Percentiles rank a stretch among this genome's conserved stretches.
Conservation (phyloP, 2,113 vertebrate genomes). For the Danionella cerebrum region DNA sequence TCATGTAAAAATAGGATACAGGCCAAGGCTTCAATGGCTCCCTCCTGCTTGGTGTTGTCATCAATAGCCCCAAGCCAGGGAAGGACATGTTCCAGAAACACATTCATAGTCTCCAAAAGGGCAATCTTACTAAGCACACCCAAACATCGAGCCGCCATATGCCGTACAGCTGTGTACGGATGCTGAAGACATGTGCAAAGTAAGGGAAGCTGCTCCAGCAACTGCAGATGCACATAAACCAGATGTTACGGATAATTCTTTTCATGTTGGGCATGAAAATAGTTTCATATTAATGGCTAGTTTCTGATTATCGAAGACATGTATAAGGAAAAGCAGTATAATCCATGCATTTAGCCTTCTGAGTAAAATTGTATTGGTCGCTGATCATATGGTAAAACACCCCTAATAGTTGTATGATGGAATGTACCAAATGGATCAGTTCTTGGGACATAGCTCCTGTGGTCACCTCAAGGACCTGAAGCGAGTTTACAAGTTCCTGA, state of each 20-base stretch:
- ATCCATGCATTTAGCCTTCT: no score
- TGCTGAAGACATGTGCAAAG: constrained; percentile 92
- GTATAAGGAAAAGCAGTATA: no score
- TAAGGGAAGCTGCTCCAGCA: constrained; percentile 84
- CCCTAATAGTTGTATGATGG: no score
- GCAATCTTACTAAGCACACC: constrained; percentile 92
- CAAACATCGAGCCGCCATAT: constrained; percentile 92
- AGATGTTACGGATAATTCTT: no score
- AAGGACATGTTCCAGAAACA: constrained; percentile 87
- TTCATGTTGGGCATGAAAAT: no score
- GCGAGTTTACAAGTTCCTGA: constrained; percentile 89
- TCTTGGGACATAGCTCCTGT: constrained; percentile 84
- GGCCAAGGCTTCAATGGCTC: constrained; percentile 91
- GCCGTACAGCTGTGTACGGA: constrained; percentile 91
- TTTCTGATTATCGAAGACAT: no score
- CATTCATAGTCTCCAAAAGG: constrained; percentile 92
- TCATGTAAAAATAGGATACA: no score
- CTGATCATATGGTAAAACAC: no score
- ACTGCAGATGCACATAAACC: constrained; percentile 48
- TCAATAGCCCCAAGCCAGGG: constrained; percentile 93
- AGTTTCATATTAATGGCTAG: no score
- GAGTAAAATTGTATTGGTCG: no score
- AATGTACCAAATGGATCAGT: constrained; percentile 81
- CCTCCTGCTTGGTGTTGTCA: constrained; percentile 93
- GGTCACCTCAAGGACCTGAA: constrained; percentile 91